A percentile compares a stretch with the other conserved stretches of the same genome.
phyloP scores from a whole-genome alignment of 1,140 invertebrate genomes.

The Bicyclus anynana region DNA sequence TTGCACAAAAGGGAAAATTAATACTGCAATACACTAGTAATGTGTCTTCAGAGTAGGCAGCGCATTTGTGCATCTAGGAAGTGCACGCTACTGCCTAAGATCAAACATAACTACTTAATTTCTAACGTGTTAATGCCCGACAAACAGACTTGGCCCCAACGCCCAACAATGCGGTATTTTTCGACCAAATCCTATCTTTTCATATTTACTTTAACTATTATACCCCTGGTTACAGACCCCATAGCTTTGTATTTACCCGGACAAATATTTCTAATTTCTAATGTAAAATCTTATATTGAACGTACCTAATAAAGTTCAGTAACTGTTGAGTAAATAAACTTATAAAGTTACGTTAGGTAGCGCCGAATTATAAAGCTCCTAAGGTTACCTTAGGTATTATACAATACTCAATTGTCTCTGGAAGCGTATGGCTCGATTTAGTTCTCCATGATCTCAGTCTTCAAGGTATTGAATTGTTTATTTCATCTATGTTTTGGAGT shows the following conservation, averaged over 20 bases:
- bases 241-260: not conserved
- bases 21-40: no score
- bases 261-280: not conserved
- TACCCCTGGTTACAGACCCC: not conserved
- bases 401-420: no score
- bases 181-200: conserved; percentile 23
- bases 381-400: no score
- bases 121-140: conserved; percentile 19
- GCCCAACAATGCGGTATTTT: conserved; percentile 21
- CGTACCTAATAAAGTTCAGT: not conserved
- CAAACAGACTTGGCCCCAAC: conserved; percentile 8
- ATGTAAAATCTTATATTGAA: not conserved
- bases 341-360: no score
- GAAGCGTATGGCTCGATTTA: no score
- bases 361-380: no score
- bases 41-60: no score
- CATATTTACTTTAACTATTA: conserved; percentile 28
- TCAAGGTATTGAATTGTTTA: no score
- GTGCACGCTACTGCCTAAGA: not conserved
- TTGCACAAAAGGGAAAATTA: no score
- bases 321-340: no score
- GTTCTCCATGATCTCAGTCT: no score
- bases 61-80: not conserved
- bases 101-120: conserved; percentile 20
- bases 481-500: no score